Evolutionary conservation across 2,888 invertebrate genomes (phyloP).

Genomic region (Elmis aenea): DNA sequence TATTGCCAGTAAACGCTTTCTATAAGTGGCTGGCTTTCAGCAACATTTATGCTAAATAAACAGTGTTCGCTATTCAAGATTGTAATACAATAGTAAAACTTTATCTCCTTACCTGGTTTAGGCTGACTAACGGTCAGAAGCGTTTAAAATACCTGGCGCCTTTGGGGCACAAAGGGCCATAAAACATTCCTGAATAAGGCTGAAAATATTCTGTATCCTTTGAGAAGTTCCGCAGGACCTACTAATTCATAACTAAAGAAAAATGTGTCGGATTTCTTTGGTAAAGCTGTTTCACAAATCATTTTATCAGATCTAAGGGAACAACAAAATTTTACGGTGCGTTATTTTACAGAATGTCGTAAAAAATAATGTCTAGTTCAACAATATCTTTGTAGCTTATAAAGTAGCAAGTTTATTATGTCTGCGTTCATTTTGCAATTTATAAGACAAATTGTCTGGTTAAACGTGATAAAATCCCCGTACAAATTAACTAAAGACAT

Average conservation of each 20-base stretch:
- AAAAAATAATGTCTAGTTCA: too few relatives aligned
- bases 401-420: too few relatives aligned
- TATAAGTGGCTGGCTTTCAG: not conserved
- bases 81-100: constrained; percentile 18
- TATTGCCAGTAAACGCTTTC: not conserved
- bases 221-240: constrained; percentile 10
- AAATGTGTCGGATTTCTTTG: constrained; percentile 9
- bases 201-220: constrained; percentile 12
- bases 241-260: constrained; percentile 13
- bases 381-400: too few relatives aligned
- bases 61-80: constrained; percentile 12
- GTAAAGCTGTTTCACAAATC: constrained; percentile 20
- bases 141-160: constrained; percentile 25
- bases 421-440: too few relatives aligned
- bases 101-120: constrained; percentile 17
- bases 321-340: constrained; percentile 13
- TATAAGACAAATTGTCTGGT: too few relatives aligned
- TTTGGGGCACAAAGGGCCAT: constrained; percentile 22
- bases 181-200: constrained; percentile 18
- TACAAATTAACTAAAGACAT: too few relatives aligned
- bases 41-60: constrained; percentile 12
- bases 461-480: too few relatives aligned
- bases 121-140: constrained; percentile 7
- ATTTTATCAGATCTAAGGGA: constrained; percentile 21
- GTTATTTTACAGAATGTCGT: constrained; percentile 2